Conservation (phyloP, 2,888 invertebrate species). For the Ceraclea dissimilis region DNA sequence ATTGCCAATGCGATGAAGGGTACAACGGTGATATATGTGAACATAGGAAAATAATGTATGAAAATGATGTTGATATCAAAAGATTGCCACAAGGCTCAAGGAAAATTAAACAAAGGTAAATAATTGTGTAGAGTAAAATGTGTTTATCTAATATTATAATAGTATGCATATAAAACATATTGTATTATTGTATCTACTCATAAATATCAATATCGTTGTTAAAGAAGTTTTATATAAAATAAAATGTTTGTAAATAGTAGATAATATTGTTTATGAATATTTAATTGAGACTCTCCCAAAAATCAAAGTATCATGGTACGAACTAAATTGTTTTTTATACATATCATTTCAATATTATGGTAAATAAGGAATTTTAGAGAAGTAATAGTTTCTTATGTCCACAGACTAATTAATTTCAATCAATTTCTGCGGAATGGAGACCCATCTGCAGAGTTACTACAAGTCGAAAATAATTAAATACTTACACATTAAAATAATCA, state of each 20-base stretch:
- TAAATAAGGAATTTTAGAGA: too few species aligned
- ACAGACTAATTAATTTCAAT: neutral
- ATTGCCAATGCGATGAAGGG: slow-evolving; percentile 57
- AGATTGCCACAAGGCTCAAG: slow-evolving; percentile 11
- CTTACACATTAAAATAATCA: too few species aligned
- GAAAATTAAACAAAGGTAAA: slow-evolving; percentile 19
- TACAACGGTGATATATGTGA: slow-evolving; percentile 61
- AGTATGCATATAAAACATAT: neutral
- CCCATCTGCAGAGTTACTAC: too few species aligned
- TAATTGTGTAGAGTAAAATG: neutral
- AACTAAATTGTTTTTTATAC: too few species aligned
- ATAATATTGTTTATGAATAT: neutral
- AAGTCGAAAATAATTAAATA: too few species aligned
- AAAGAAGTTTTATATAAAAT: neutral
- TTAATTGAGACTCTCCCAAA: too few species aligned
- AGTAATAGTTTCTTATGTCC: too few species aligned
- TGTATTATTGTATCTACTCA: neutral
- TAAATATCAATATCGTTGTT: neutral
- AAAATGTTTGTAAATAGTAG: slow-evolving; percentile 1
- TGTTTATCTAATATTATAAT: neutral
- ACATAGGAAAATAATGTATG: slow-evolving; percentile 35
- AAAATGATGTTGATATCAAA: slow-evolving; percentile 29
- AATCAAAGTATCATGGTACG: too few species aligned
- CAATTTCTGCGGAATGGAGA: neutral
- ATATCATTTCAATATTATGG: too few species aligned